Base-by-base conservation (phyloP, 2,113 vertebrate genomes). In the Malaclemys terrapin region DNA sequence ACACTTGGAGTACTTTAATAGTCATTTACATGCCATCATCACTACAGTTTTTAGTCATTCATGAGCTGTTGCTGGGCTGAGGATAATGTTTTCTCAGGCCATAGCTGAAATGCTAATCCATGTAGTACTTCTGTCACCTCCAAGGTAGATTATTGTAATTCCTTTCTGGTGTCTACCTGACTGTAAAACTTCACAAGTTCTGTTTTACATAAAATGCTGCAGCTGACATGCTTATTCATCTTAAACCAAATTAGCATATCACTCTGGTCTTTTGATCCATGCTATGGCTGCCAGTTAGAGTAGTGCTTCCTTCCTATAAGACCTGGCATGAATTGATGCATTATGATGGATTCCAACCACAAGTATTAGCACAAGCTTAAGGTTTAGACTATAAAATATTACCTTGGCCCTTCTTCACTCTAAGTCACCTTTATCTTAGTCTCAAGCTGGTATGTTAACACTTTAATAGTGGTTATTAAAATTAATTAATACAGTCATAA, bases 191-290 rank as follows among this genome's bases (percentile, higher is more conserved):
- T 97, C 93, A 92, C 87, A 95, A 94, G 82, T 94, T 95, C 93
- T 94, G 82, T 88, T 96, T 96, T 95, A 95, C 94, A 93, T 96
- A 93, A 96, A 97, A 91, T 82, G 88, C 92, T 87, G 88, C 0
- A 0, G 53, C 85, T 97, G 94, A 95, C 94, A 79, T 79, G 89
- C 95, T 96, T 96, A 96, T 96, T 96, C 93, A 87, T 96, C 95
- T 96, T 95, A 96, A 90, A 94, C 87, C 65, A 94, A 89, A 97
- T 97, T 96, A 97, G 94, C 93, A 95, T 94, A 96, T 93, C 80
- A 92, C 76, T 75, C 87, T 89, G 57, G 93, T 92, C 94, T 96
- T 97, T 95, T 96, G 96, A 97, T 97, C 96, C 89, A 16, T 83
- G 89, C 78, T 90, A 89, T 57, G 94, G 91, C 86, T 96, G 89